A percentile compares a stretch with the other conserved stretches of the same genome.
Conservation (phyloP, 1,140 invertebrate species). For the Pseudachorutes palmiensis region DNA sequence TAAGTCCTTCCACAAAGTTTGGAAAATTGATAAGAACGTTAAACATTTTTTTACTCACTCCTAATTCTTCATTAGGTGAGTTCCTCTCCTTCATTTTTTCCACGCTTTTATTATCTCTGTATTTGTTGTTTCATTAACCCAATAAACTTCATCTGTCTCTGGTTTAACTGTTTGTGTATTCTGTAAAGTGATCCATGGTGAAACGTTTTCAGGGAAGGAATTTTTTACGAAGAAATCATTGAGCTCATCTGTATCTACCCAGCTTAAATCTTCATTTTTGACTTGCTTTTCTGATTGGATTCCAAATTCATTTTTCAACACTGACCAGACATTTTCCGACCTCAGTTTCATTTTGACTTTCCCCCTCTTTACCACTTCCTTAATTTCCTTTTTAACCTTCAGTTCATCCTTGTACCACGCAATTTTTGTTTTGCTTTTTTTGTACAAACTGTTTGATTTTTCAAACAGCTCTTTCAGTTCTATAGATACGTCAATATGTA, state of each 20-base stretch:
- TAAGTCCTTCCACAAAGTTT: not conserved
- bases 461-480: too few species aligned
- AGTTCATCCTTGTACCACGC: too few species aligned
- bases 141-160: not conserved
- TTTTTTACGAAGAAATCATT: not conserved
- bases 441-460: too few species aligned
- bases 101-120: not conserved
- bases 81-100: not conserved
- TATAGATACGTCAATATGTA: too few species aligned
- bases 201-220: not conserved
- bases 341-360: too few species aligned
- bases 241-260: not conserved
- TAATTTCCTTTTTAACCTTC: too few species aligned
- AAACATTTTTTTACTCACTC: constrained; percentile 11
- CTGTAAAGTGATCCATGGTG: not conserved
- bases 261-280: too few species aligned
- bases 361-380: too few species aligned
- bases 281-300: too few species aligned
- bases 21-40: not conserved
- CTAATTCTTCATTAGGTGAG: not conserved
- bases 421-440: too few species aligned
- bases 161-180: not conserved
- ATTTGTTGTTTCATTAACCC: not conserved
- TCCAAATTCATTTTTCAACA: too few species aligned
- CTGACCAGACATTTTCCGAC: too few species aligned